Base-by-base conservation (phyloP, 2,113 vertebrate species). In the Nicator chloris region DNA sequence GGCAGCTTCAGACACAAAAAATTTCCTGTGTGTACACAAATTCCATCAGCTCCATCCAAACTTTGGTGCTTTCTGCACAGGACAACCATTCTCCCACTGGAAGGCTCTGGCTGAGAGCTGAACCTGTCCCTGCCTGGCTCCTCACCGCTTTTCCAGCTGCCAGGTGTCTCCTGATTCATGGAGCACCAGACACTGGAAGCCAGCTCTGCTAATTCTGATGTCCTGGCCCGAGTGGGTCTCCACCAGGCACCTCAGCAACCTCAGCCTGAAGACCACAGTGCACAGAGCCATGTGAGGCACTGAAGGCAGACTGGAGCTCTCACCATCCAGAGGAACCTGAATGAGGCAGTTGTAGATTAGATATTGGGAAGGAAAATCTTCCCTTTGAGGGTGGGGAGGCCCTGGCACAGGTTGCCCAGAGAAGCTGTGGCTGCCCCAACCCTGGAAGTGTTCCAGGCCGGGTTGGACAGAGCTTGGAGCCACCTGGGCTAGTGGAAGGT, bases 21-120 rank as follows among this genome's bases (percentile, higher is more conserved):
- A 11, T 4, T 16, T 5, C 22, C 20, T 6, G 0, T 0, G 0
- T 0, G 0, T 21, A 6, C 28, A 19, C 2, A 17, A 8, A 81
- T 89, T 70, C 44, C 51, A 50, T 10, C 20, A 63, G 16, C 17
- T 47, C 30, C n/a, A 39, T 10, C 53, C 50, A 75, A 85, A 53
- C 39, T 60, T 40, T 20, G 31, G 23, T 68, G 27, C 31, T 33
- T 4, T 40, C 27, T 65, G n/a, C n/a, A n/a, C 0, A 1, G 15
- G 21, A 51, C 37, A 61, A 15, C 24, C 22, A 4, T 30, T 69
- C 3, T 33, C 13, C 18, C 45, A 20, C 45, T 39, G 42, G 47
- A 69, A 60, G 54, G 17, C 13, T 31, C 22, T 51, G 47, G 24
- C 42, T 72, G n/a, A 40, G 59, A 39, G 47, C 33, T 72, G 49